Evolutionary conservation across 2,888 invertebrate species (phyloP).

Genomic region (Lepetodrilus schrolli): DNA sequence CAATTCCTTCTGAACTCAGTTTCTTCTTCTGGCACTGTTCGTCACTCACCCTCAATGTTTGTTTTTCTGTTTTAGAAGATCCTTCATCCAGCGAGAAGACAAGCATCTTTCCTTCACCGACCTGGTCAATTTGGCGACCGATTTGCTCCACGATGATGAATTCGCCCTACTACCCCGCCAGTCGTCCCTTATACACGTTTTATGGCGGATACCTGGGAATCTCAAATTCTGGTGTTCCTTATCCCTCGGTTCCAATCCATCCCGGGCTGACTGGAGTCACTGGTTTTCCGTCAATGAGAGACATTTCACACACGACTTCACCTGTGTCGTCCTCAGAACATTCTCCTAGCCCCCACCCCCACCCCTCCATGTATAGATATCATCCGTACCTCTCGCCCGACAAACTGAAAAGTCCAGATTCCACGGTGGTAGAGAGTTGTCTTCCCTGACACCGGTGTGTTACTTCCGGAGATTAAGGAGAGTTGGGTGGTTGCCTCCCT

Average conservation of each 20-base stretch:
- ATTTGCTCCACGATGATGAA: constrained; percentile 56
- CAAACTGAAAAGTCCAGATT: constrained; percentile 41
- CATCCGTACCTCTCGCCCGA: constrained; percentile 65
- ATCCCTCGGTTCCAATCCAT: constrained; percentile 55
- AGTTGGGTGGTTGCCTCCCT: too few species aligned
- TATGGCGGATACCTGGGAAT: constrained; percentile 62
- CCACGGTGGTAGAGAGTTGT: constrained; percentile 34
- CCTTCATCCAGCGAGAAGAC: constrained; percentile 55
- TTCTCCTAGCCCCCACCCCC: neutral
- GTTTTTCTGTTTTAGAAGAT: constrained; percentile 57
- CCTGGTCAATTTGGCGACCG: constrained; percentile 61
- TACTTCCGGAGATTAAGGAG: neutral
- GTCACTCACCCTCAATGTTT: too few species aligned
- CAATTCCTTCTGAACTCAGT: too few species aligned
- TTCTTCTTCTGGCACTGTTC: too few species aligned
- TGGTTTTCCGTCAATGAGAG: neutral
- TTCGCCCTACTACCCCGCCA: constrained; percentile 47
- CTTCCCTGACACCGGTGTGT: too few species aligned
- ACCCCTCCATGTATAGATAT: constrained; percentile 58
- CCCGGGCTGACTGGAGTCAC: constrained; percentile 42
- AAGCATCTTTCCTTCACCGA: constrained; percentile 52
- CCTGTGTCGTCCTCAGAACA: constrained; percentile 24
- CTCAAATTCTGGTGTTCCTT: constrained; percentile 53
- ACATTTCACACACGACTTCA: constrained; percentile 24
- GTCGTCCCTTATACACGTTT: constrained; percentile 56